Evolutionary conservation across 2,113 vertebrate genomes (phyloP).

Genomic region (Paratilapia polleni): DNA sequence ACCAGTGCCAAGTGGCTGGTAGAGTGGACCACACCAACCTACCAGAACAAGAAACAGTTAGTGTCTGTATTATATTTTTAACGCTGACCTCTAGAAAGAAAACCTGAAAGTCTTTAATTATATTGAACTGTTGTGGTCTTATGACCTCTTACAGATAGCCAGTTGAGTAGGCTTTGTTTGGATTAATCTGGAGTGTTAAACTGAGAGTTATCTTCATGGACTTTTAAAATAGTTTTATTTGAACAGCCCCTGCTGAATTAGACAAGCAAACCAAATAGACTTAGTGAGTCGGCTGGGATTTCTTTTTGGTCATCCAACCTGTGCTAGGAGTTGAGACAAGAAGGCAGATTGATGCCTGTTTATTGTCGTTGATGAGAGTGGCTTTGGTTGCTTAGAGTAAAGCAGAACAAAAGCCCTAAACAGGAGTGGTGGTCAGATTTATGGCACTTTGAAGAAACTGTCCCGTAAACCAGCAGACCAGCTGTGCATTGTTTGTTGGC

Average conservation of each 20-base stretch:
- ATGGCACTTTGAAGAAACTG: constrained; percentile 61
- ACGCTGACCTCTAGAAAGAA: too few species aligned
- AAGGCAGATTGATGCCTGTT: constrained; percentile 52
- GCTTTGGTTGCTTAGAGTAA: constrained; percentile 65
- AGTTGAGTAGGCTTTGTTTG: not conserved
- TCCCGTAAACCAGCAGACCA: constrained; percentile 75
- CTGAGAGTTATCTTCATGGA: constrained; percentile 41
- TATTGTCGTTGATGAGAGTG: constrained; percentile 61
- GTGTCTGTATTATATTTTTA: too few species aligned
- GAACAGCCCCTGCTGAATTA: constrained; percentile 41
- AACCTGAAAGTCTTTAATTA: too few species aligned
- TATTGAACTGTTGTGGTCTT: too few species aligned
- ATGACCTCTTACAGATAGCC: too few species aligned
- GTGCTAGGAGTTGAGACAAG: constrained; percentile 28
- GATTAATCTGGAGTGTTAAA: constrained; percentile 2
- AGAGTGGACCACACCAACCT: too few species aligned
- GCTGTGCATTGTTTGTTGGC: constrained; percentile 72
- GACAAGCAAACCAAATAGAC: constrained; percentile 25
- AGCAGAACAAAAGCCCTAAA: constrained; percentile 71
- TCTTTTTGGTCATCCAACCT: constrained; percentile 7
- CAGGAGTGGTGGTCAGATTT: constrained; percentile 63
- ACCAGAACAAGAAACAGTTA: too few species aligned
- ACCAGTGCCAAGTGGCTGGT: too few species aligned
- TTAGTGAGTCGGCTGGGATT: constrained; percentile 30
- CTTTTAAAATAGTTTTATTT: constrained; percentile 42